A percentile compares a stretch with the other conserved stretches of the same genome.
phyloP scores from a whole-genome alignment of 2,113 vertebrate species.

The Sebastes fasciatus region DNA sequence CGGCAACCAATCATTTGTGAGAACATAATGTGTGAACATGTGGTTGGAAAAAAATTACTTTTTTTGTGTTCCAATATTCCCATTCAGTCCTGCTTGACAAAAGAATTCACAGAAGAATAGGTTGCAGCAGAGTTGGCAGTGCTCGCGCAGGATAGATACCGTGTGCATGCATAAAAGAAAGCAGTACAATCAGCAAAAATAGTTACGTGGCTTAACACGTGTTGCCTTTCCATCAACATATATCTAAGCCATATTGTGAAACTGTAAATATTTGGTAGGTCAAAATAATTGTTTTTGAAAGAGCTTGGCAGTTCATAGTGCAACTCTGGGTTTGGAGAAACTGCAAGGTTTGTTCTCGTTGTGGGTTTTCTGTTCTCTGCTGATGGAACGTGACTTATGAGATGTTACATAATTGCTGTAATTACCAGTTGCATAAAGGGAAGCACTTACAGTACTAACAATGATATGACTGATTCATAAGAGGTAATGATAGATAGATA shows the following conservation, averaged over 20 bases:
- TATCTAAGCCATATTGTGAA: constrained; percentile 20
- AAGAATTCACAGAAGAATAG: constrained; percentile 12
- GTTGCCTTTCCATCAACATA: constrained; percentile 17
- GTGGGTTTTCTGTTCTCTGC: constrained; percentile 1
- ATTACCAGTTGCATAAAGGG: constrained; percentile 2
- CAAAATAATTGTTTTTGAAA: constrained; percentile 38
- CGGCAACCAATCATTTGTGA: constrained; percentile 27
- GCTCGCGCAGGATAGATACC: background rate
- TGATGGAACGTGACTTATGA: constrained; percentile 6
- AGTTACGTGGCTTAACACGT: constrained; percentile 1
- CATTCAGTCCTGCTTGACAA: constrained; percentile 18
- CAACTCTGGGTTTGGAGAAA: background rate
- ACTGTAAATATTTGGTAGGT: constrained; percentile 41
- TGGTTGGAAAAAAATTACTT: constrained; percentile 19
- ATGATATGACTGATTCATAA: background rate
- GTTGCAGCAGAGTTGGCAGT: background rate
- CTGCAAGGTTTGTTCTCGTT: background rate
- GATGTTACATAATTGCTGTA: constrained; percentile 27
- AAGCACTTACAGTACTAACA: background rate
- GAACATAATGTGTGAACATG: constrained; percentile 34
- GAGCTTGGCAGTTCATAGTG: constrained; percentile 13
- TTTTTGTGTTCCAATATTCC: constrained; percentile 26
- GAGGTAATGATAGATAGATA: background rate
- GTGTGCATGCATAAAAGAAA: constrained; percentile 12
- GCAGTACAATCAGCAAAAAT: constrained; percentile 14